Evolutionary conservation across 2,113 vertebrate genomes (phyloP), one percentile per base, ranked within the genome.

Genomic region (Forbesichthys agassizii): DNA sequence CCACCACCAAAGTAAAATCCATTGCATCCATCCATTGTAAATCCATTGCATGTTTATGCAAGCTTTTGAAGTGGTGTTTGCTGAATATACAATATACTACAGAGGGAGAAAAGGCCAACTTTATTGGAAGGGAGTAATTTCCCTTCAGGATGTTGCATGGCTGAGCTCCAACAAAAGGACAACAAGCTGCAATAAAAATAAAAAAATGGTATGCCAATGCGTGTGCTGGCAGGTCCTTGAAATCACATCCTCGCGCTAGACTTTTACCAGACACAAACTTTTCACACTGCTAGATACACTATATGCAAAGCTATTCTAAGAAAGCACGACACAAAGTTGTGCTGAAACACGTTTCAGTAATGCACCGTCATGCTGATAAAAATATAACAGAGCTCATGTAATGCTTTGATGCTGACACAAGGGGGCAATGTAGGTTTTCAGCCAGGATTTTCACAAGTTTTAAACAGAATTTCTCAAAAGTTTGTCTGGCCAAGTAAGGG

Each of bases 391-490:
- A 36, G n/a, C 1, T 14, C 49, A 16, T 83, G 87, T 72, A 88
- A 87, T 89, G 68, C 54, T 67, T 54, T 46, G 3, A 60, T 60
- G 13, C 48, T 51, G 73, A 81, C 88, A 85, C 86, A 78, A 82
- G 88, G 78, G 84, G 86, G 47, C 85, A 88, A 74, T 88, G 79
- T 60, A 63, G 69, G 60, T 58, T 74, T 70, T 14, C 66, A 69
- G 75, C 16, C 64, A 18, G 42, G 33, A 9, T 53, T 9, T 7
- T 2, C 54, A 48, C 12, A 12, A n/a, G 5, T 0, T 0, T 65
- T 61, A 51, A 20, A 48, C 14, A n/a, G 65, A 33, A 11, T 4
- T 3, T 52, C 1, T 3, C 54, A 72, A 64, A 58, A 27, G 33
- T 16, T 33, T 61, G 49, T 64, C 55, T 64, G 42, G 56, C 80